A percentile compares a stretch with the other conserved stretches of the same genome.
Evolutionary conservation across 2,797 vertebrate genomes (phyloP).

Genomic region (Tachyglossus aculeatus): DNA sequence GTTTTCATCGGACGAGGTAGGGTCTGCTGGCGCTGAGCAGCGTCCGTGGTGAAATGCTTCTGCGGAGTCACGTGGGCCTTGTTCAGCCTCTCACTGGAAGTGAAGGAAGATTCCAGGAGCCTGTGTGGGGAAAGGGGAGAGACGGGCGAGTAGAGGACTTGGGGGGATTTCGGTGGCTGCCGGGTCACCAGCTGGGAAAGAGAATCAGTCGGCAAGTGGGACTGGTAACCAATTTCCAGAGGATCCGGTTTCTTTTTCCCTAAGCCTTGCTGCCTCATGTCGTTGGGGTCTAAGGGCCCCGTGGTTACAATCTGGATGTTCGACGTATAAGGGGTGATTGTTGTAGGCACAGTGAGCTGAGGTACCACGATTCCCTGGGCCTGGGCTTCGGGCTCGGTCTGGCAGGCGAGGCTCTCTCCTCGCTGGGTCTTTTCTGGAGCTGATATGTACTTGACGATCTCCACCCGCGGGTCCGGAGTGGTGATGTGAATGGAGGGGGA

Average conservation of each 20-base stretch:
- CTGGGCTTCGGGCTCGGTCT: slow-evolving; percentile 92
- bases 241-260: slow-evolving; percentile 95
- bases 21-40: slow-evolving; percentile 89
- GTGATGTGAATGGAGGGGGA: slow-evolving; percentile 97
- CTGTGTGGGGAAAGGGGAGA: slow-evolving; percentile 96
- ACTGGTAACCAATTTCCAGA: slow-evolving; percentile 94
- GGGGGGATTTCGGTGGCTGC: slow-evolving; percentile 95
- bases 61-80: slow-evolving; percentile 97
- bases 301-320: slow-evolving; percentile 91
- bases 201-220: slow-evolving; percentile 88
- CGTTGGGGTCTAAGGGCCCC: slow-evolving; percentile 78
- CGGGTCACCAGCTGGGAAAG: slow-evolving; percentile 87
- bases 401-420: slow-evolving; percentile 96
- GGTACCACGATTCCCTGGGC: slow-evolving; percentile 87
- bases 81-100: slow-evolving; percentile 95
- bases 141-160: slow-evolving; percentile 96
- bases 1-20: slow-evolving; percentile 96
- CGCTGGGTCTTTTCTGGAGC: slow-evolving; percentile 94
- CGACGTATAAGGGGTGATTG: slow-evolving; percentile 92
- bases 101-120: slow-evolving; percentile 92
- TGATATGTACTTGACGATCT: slow-evolving; percentile 95
- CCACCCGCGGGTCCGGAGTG: slow-evolving; percentile 91
- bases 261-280: slow-evolving; percentile 80
- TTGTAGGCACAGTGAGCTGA: slow-evolving; percentile 90
- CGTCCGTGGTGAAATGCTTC: slow-evolving; percentile 91